A percentile compares a stretch with the other conserved stretches of the same genome.
Conservation (phyloP, 2,888 invertebrate species). For the Tineola bisselliella region DNA sequence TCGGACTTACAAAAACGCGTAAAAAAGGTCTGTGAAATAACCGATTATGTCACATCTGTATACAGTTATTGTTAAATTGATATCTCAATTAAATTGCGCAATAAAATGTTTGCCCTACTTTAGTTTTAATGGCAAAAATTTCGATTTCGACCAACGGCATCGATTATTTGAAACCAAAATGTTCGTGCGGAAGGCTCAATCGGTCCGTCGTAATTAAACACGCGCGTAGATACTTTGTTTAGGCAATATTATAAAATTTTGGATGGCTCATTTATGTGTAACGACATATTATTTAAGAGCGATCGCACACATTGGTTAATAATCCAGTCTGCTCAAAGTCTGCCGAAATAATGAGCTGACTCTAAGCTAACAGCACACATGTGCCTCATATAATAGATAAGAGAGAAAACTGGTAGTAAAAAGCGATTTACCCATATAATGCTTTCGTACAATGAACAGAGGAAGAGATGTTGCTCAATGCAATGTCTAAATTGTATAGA, state of each 20-base stretch:
- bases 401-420: too few relatives aligned
- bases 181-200: slow-evolving; percentile 10
- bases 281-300: too few relatives aligned
- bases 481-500: too few relatives aligned
- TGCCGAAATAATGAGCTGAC: too few relatives aligned
- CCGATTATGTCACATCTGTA: slow-evolving; percentile 11
- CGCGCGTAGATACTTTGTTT: not conserved
- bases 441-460: too few relatives aligned
- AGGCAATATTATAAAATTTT: not conserved
- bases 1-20: not conserved
- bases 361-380: too few relatives aligned
- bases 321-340: too few relatives aligned
- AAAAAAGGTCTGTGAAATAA: slow-evolving; percentile 1
- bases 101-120: slow-evolving; percentile 8
- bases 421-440: too few relatives aligned
- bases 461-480: too few relatives aligned
- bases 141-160: slow-evolving; percentile 5
- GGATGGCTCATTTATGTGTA: too few relatives aligned
- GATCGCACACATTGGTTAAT: too few relatives aligned
- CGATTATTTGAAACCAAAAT: not conserved
- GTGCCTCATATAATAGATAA: too few relatives aligned
- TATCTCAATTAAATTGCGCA: slow-evolving; percentile 11
- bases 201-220: not conserved
- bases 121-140: slow-evolving; percentile 10
- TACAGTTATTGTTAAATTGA: slow-evolving; percentile 9